Evolutionary conservation across 2,888 invertebrate genomes (phyloP).

Genomic region (Patella pellucida): DNA sequence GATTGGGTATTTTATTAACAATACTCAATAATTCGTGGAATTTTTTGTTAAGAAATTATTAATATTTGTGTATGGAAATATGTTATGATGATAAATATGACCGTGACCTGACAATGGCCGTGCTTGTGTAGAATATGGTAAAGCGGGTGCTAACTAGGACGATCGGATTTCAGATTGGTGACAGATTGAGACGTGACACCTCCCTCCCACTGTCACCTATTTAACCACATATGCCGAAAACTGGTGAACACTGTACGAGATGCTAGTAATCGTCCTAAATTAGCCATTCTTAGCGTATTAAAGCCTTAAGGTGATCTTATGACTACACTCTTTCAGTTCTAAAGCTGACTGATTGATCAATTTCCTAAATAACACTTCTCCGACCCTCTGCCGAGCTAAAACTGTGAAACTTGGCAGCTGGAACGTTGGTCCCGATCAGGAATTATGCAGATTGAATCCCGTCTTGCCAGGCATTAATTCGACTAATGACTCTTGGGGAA

Average conservation of each 20-base stretch:
- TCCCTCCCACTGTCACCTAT: neutral
- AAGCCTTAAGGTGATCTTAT: slow-evolving; percentile 11
- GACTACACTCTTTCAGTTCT: neutral
- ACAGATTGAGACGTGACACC: neutral
- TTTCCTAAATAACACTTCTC: slow-evolving; percentile 10
- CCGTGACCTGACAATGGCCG: too few species aligned
- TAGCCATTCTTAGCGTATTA: slow-evolving; percentile 11
- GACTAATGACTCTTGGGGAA: slow-evolving; percentile 22
- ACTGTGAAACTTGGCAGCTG: slow-evolving; percentile 5
- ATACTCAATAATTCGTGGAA: too few species aligned
- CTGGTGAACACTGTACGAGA: neutral
- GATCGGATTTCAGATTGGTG: neutral
- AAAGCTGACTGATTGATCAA: slow-evolving; percentile 11
- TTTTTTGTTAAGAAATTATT: too few species aligned
- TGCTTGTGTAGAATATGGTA: too few species aligned
- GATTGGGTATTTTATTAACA: too few species aligned
- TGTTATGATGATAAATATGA: too few species aligned
- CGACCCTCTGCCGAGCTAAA: neutral
- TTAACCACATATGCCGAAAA: slow-evolving; percentile 1
- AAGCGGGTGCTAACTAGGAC: too few species aligned
- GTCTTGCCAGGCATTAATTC: slow-evolving; percentile 22
- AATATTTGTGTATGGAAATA: too few species aligned
- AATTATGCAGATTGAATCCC: slow-evolving; percentile 28
- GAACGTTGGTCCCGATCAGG: neutral
- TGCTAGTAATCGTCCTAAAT: neutral